Conservation (phyloP, 2,888 invertebrate species). For the Leistus spinibarbis region DNA sequence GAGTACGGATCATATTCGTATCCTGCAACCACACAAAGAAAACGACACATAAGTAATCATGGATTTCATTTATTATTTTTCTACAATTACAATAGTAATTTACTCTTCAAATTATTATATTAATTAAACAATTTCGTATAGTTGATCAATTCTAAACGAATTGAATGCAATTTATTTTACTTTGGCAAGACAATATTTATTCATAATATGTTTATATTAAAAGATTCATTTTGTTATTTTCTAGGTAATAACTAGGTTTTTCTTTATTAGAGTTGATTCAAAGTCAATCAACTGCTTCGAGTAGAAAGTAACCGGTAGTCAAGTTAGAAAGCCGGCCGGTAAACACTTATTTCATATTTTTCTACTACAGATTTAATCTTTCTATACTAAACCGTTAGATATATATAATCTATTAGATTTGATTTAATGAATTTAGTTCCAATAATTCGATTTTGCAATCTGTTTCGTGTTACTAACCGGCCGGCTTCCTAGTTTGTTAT, state of each 20-base stretch:
- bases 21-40: conserved; percentile 46
- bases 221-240: too few species aligned
- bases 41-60: background rate
- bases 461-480: background rate
- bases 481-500: conserved; percentile 5
- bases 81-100: too few species aligned
- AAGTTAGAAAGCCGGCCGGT: conserved; percentile 11
- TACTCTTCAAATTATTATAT: too few species aligned
- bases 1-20: conserved; percentile 55
- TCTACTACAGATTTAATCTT: background rate
- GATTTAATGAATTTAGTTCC: background rate
- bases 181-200: background rate
- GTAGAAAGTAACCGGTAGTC: background rate
- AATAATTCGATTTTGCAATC: background rate
- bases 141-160: background rate
- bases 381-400: background rate
- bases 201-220: background rate
- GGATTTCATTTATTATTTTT: background rate
- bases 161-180: background rate
- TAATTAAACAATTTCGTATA: too few species aligned
- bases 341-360: background rate
- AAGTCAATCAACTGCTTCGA: background rate
- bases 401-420: background rate
- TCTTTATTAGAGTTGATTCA: background rate
- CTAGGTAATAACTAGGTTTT: background rate